Conservation (phyloP, 2,888 invertebrate genomes). For the Neoaliturus tenellus region DNA sequence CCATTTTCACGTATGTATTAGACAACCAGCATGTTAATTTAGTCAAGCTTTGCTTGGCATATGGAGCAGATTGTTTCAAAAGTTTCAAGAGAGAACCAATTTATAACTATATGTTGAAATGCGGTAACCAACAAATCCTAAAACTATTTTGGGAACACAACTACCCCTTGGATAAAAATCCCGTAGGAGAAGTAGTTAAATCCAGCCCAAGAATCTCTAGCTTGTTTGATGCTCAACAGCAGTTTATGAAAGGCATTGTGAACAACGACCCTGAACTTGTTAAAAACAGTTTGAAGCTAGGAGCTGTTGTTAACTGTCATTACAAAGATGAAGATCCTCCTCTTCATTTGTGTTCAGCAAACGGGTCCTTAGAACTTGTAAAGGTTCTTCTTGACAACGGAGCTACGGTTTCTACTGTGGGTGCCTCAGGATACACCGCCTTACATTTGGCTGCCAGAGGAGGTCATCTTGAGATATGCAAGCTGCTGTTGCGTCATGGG, state of each 20-base stretch:
- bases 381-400: neutral
- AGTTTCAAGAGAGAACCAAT: neutral
- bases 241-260: neutral
- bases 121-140: neutral
- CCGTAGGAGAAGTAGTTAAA: too few species aligned
- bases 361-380: neutral
- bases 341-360: neutral
- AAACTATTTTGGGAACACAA: neutral
- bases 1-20: neutral
- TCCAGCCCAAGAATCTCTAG: neutral
- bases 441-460: neutral
- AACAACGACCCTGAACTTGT: neutral
- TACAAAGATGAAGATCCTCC: neutral
- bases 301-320: neutral
- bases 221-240: neutral
- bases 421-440: neutral
- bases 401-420: neutral
- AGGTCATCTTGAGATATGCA: neutral
- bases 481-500: neutral
- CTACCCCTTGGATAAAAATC: neutral
- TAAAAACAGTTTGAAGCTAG: neutral
- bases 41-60: neutral
- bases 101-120: neutral
- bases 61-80: conserved; percentile 18
- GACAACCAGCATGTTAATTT: neutral